These are phyloP conservation scores for Cyaniris semiargus DNA, from an alignment of 2,888 invertebrate species.

Conservation along the genomic window DNA sequence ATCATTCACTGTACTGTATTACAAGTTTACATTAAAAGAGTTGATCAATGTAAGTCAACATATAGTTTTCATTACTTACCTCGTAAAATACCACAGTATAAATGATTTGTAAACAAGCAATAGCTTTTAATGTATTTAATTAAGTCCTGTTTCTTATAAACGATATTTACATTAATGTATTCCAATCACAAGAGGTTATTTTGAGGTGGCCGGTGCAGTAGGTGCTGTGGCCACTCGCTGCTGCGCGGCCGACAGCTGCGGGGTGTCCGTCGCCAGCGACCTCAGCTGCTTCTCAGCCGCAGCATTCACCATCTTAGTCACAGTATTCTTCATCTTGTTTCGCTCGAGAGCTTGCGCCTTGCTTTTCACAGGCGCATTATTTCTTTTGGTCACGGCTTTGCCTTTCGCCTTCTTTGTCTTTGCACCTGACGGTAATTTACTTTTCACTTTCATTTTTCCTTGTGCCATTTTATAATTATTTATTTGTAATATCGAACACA, in stretches of 20 bases:
- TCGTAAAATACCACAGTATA: neutral
- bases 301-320: slow-evolving; percentile 86
- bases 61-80: neutral
- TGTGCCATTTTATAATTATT: slow-evolving; percentile 78
- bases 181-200: slow-evolving; percentile 44
- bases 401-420: slow-evolving; percentile 79
- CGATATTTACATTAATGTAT: neutral
- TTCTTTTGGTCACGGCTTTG: slow-evolving; percentile 79
- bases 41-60: neutral
- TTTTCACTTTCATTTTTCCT: slow-evolving; percentile 84
- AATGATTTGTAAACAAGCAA: neutral
- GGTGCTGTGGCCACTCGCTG: slow-evolving; percentile 66
- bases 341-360: slow-evolving; percentile 82
- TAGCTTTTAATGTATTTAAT: neutral
- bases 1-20: no score
- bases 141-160: neutral
- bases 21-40: no score
- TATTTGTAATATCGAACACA: neutral
- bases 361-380: slow-evolving; percentile 83
- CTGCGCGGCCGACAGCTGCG: slow-evolving; percentile 75
- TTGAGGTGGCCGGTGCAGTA: slow-evolving; percentile 64
- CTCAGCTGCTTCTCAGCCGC: slow-evolving; percentile 84
- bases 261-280: slow-evolving; percentile 76
- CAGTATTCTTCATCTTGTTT: slow-evolving; percentile 83
- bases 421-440: slow-evolving; percentile 80